These are phyloP conservation scores for Falco berigora DNA, from an alignment of 2,797 vertebrate species.

Conservation along the genomic window DNA sequence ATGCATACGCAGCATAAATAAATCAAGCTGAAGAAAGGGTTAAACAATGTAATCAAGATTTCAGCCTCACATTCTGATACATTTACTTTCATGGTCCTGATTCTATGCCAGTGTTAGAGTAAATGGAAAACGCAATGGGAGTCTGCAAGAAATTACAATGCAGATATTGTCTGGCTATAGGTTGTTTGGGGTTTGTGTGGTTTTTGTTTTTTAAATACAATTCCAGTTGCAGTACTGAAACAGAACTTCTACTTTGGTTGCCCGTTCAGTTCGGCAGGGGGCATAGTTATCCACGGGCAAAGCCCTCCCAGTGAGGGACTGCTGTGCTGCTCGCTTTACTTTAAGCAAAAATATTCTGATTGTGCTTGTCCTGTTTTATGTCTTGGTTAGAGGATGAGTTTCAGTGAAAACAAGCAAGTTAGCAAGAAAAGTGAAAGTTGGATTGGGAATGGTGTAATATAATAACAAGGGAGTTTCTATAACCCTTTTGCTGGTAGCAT, in stretches of 20 bases:
- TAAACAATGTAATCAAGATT: background rate
- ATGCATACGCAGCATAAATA: background rate
- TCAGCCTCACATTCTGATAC: background rate
- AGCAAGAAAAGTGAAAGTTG: background rate
- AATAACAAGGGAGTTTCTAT: background rate
- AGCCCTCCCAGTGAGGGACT: background rate
- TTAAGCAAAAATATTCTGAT: background rate
- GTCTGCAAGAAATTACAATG: background rate
- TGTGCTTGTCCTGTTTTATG: background rate
- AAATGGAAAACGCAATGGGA: background rate
- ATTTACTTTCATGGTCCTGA: background rate
- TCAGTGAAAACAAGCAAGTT: background rate
- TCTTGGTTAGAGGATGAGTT: background rate
- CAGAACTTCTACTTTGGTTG: background rate
- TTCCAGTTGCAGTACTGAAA: background rate
- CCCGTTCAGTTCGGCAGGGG: background rate
- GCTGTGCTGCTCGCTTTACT: background rate
- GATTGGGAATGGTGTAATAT: background rate
- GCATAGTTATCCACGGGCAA: background rate
- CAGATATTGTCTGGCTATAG: background rate
- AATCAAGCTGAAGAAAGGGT: background rate
- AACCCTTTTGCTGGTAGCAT: background rate
- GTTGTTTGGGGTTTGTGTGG: background rate
- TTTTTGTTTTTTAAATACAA: background rate
- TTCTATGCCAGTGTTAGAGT: background rate